A percentile compares a stretch with the other conserved stretches of the same genome.
Evolutionary conservation across 1,140 invertebrate species (phyloP).

Genomic region (Drosophila ohnishii): DNA sequence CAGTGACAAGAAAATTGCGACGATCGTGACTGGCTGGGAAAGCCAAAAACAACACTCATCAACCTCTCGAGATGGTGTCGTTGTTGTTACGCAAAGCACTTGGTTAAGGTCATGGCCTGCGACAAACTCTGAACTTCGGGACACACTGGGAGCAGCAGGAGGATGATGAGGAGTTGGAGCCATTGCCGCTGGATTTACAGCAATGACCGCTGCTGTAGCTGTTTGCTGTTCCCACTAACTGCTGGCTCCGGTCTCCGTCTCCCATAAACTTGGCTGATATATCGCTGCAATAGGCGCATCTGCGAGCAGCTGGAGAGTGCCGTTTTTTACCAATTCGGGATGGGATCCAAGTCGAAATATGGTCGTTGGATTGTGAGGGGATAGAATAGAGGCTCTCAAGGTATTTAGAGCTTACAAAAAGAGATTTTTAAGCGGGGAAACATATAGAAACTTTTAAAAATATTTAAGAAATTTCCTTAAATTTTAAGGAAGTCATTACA

Average conservation of each 20-base stretch:
- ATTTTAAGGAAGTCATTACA: no score
- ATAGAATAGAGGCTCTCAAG: not conserved
- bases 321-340: slow-evolving; percentile 1
- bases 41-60: slow-evolving; percentile 62
- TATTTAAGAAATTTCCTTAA: not conserved
- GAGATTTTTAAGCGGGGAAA: not conserved
- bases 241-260: not conserved
- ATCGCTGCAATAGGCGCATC: slow-evolving; percentile 25
- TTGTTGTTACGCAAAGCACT: slow-evolving; percentile 71
- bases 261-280: slow-evolving; percentile 37
- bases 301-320: slow-evolving; percentile 5
- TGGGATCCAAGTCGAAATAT: not conserved
- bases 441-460: not conserved
- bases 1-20: slow-evolving; percentile 77
- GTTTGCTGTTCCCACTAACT: slow-evolving; percentile 7
- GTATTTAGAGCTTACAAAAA: not conserved
- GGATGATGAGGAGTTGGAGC: not conserved
- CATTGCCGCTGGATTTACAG: slow-evolving; percentile 7
- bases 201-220: slow-evolving; percentile 17
- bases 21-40: slow-evolving; percentile 77
- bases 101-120: slow-evolving; percentile 62
- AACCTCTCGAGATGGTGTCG: slow-evolving; percentile 8
- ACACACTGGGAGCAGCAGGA: slow-evolving; percentile 2
- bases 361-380: not conserved
- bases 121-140: slow-evolving; percentile 2